These are phyloP conservation scores for Morone chrysops DNA, from an alignment of 2,113 vertebrate genomes.

Conservation along the genomic window DNA sequence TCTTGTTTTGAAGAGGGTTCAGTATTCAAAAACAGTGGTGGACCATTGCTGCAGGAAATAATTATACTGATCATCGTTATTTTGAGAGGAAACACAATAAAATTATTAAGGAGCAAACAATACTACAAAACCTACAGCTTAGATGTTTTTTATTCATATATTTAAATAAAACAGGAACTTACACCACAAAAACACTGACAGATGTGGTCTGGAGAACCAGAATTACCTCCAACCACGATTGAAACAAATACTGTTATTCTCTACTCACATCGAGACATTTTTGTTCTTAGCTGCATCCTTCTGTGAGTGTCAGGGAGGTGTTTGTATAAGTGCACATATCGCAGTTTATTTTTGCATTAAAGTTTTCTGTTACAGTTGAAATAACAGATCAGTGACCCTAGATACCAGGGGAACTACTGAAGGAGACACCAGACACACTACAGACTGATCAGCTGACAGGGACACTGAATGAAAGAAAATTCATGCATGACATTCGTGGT, in stretches of 20 bases:
- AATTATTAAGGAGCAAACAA: neutral
- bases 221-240: neutral
- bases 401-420: slow-evolving; percentile 18
- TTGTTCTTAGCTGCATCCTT: too few relatives aligned
- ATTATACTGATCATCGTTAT: neutral
- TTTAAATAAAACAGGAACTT: neutral
- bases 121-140: neutral
- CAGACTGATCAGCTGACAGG: slow-evolving; percentile 29
- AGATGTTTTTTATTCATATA: neutral
- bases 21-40: neutral
- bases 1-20: neutral
- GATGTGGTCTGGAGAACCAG: neutral
- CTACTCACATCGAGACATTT: too few relatives aligned
- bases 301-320: neutral
- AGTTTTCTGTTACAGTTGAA: slow-evolving; percentile 15
- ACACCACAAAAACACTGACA: neutral
- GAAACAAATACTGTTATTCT: neutral
- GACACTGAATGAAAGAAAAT: too few relatives aligned
- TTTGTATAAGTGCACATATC: neutral
- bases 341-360: slow-evolving; percentile 9
- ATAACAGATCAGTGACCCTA: slow-evolving; percentile 31
- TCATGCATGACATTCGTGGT: too few relatives aligned
- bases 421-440: neutral
- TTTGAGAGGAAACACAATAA: neutral
- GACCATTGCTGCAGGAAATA: neutral